Base-by-base conservation (phyloP, 2,797 vertebrate species). In the Setipinna tenuifilis region DNA sequence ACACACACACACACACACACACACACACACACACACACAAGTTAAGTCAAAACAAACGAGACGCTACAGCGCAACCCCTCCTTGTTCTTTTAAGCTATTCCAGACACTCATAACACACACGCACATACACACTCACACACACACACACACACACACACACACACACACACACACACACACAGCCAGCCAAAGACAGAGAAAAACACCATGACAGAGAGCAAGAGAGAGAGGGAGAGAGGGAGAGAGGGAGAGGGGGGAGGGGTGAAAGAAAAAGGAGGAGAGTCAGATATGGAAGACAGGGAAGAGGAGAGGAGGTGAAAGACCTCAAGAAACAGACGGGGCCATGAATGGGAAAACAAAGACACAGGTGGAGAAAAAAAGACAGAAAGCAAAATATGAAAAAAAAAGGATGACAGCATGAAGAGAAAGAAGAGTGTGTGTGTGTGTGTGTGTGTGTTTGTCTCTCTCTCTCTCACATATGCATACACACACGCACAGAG, bases 21-120 rank as follows among this genome's bases (percentile, higher is more conserved):
- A 19, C 83, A 23, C 50, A 44, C 48, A 23, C 44, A 81, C 68
- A 31, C 50, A 16, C 16, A 65, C 25, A 75, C 59, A 57, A 83
- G 80, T 68, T 17, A 25, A 54, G 80, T 68, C 31, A 25, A 54
- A 12, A 25, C 19, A 75, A 85, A 83, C 75, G 50, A 71, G 65
- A 71, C 23, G 61, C 25, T 71, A 31, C 23, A 71, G 65, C 0
- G 65, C 65, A 71, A 46, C 59, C 46, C 41, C 58, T 68, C 58
- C 58, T 28, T 71, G 65, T 71, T 71, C 65, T 71, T 71, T 71
- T 16, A 57, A 48, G 16, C 17, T 31, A 9, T 84, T 46, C 65
- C 65, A 71, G 65, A 71, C 65, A 31, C 65, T 71, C 25, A 31
- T 31, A 31, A 71, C 28, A 35, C 65, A 19, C 65, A 71, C 25